Evolutionary conservation across 2,797 vertebrate genomes (phyloP).

Genomic region (Neostethus bicornis): DNA sequence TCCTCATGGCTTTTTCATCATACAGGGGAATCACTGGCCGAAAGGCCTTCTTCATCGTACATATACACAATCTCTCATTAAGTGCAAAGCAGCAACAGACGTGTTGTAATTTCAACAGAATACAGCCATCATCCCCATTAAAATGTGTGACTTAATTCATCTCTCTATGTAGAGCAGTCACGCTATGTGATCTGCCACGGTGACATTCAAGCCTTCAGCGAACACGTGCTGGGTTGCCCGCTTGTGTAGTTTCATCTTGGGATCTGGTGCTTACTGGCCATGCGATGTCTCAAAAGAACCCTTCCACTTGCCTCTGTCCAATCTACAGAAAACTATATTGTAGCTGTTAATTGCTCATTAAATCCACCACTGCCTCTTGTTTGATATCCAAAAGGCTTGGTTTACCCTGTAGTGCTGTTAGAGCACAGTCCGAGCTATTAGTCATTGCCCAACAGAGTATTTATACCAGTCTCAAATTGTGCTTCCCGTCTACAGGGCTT

Average conservation of each 20-base stretch:
- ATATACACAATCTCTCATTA: slow-evolving; percentile 64
- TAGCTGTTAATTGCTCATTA: slow-evolving; percentile 69
- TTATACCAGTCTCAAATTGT: slow-evolving; percentile 70
- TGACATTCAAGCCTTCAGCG: slow-evolving; percentile 59
- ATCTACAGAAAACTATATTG: slow-evolving; percentile 51
- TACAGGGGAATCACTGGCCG: slow-evolving; percentile 71
- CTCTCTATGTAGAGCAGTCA: slow-evolving; percentile 58
- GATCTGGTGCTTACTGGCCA: slow-evolving; percentile 48
- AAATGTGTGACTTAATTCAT: slow-evolving; percentile 69
- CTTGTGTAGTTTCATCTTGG: slow-evolving; percentile 66
- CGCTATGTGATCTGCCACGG: slow-evolving; percentile 49
- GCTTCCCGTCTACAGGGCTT: slow-evolving; percentile 67
- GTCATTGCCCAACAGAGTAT: slow-evolving; percentile 67
- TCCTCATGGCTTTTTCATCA: slow-evolving; percentile 56
- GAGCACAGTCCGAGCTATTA: slow-evolving; percentile 63
- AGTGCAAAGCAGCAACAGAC: slow-evolving; percentile 69
- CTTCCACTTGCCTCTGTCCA: slow-evolving; percentile 5
- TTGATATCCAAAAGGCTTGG: slow-evolving; percentile 63
- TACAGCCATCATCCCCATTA: slow-evolving; percentile 70
- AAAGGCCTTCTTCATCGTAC: slow-evolving; percentile 54
- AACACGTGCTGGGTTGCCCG: slow-evolving; percentile 38
- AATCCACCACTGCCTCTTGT: slow-evolving; percentile 59
- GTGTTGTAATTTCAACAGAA: slow-evolving; percentile 74
- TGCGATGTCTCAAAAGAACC: slow-evolving; percentile 47
- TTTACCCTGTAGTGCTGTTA: slow-evolving; percentile 62